Percentiles rank a stretch among this genome's conserved stretches.
Conservation (phyloP, 1,140 invertebrate species). For the Lethocerus indicus region DNA sequence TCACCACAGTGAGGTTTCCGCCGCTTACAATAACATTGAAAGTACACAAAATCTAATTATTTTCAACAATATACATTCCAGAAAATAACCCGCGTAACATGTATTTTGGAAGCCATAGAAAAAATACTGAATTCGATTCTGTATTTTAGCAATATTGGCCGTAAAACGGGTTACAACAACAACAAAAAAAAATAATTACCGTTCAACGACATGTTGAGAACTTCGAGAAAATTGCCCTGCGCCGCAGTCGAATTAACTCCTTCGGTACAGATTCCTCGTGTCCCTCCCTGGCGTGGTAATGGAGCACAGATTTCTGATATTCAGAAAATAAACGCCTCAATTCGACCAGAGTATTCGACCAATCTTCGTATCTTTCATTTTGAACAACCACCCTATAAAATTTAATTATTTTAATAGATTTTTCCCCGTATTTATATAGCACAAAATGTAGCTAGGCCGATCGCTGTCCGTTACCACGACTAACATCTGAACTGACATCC, state of each 20-base stretch:
- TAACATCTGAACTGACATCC: too few relatives aligned
- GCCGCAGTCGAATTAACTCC: slow-evolving; percentile 80
- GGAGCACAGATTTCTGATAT: slow-evolving; percentile 74
- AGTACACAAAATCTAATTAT: too few relatives aligned
- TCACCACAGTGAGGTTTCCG: too few relatives aligned
- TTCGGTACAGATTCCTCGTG: slow-evolving; percentile 51
- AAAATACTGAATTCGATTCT: too few relatives aligned
- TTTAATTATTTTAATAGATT: neutral
- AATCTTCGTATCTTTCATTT: slow-evolving; percentile 97
- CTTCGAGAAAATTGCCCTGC: slow-evolving; percentile 96
- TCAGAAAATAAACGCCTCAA: slow-evolving; percentile 77
- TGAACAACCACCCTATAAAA: slow-evolving; percentile 75
- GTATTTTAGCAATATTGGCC: too few relatives aligned
- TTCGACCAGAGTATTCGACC: slow-evolving; percentile 74
- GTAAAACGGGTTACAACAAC: neutral
- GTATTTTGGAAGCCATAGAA: too few relatives aligned
- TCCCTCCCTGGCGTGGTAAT: slow-evolving; percentile 58
- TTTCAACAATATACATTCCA: too few relatives aligned
- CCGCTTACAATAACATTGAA: too few relatives aligned
- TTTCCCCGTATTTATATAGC: neutral
- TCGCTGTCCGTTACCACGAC: too few relatives aligned
- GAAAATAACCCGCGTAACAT: too few relatives aligned
- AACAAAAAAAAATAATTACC: slow-evolving; percentile 34
- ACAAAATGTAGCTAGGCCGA: too few relatives aligned
- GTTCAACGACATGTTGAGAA: slow-evolving; percentile 94